phyloP scores from a whole-genome alignment of 2,888 invertebrate genomes.

The Megalurothrips usitatus region DNA sequence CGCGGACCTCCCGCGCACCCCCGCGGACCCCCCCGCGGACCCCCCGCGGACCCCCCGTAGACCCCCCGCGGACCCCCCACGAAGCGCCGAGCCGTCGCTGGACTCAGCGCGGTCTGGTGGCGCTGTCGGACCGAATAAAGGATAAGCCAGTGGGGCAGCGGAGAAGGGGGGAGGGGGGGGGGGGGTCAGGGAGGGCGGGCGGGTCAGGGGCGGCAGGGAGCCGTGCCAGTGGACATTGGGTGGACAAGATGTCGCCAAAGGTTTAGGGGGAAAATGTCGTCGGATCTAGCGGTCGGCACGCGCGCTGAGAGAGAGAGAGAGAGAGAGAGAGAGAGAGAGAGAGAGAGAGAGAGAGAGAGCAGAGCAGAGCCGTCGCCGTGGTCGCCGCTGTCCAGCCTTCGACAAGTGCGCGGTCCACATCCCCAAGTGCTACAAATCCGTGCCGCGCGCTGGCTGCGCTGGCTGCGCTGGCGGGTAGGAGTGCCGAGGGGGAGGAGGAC shows the following conservation, averaged over 20 bases:
- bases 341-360: constrained; percentile 30
- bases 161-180: not conserved
- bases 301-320: not conserved
- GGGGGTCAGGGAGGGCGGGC: no score
- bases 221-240: no score
- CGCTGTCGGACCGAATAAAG: not conserved
- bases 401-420: not conserved
- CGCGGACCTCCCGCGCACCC: not conserved
- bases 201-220: no score
- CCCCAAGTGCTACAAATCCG: no score
- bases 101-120: not conserved
- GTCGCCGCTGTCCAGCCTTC: not conserved
- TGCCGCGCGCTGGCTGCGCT: no score
- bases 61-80: not conserved
- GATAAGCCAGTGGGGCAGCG: not conserved
- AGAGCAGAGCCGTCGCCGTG: constrained; percentile 27
- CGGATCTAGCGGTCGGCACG: not conserved
- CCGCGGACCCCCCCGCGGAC: not conserved
- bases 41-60: not conserved
- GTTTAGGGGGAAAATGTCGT: not conserved
- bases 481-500: no score
- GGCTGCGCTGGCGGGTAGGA: no score
- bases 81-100: not conserved
- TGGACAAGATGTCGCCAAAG: not conserved
- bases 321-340: constrained; percentile 28